These are phyloP conservation scores for Nothobranchius kuhntae DNA, from an alignment of 2,113 vertebrate species.

Conservation along the genomic window DNA sequence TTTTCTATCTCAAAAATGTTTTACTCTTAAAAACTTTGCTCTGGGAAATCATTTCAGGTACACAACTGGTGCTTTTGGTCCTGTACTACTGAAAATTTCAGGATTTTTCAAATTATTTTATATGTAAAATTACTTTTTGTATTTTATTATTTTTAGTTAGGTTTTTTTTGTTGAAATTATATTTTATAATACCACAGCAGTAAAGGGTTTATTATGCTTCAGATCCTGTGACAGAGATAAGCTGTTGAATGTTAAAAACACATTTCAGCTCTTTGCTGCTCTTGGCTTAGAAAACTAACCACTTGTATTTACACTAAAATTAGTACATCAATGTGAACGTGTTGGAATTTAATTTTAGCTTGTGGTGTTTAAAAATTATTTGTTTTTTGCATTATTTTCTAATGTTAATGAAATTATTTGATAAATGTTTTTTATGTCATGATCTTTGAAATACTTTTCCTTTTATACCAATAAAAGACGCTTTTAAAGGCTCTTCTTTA, in stretches of 20 bases:
- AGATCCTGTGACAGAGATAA: too few relatives aligned
- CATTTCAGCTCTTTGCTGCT: not conserved
- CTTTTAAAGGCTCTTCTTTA: not conserved
- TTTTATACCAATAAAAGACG: slow-evolving; percentile 52
- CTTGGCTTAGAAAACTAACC: slow-evolving; percentile 26
- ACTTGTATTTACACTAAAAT: slow-evolving; percentile 20
- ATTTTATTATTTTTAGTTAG: slow-evolving; percentile 12
- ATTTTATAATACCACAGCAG: slow-evolving; percentile 34
- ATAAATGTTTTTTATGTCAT: slow-evolving; percentile 18
- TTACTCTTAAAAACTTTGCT: slow-evolving; percentile 4
- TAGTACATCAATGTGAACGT: slow-evolving; percentile 1
- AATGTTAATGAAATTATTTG: slow-evolving; percentile 13
- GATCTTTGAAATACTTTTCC: slow-evolving; percentile 32
- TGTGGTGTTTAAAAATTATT: not conserved
- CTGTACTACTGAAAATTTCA: slow-evolving; percentile 38
- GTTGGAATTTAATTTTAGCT: slow-evolving; percentile 23
- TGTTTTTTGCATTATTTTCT: slow-evolving; percentile 22
- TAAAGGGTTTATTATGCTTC: slow-evolving; percentile 16
- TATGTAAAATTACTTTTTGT: slow-evolving; percentile 12
- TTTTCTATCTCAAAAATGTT: not conserved
- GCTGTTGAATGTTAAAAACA: too few relatives aligned
- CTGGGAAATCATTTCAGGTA: slow-evolving; percentile 19
- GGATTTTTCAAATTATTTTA: slow-evolving; percentile 1
- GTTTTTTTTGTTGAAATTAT: slow-evolving; percentile 8
- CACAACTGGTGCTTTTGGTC: slow-evolving; percentile 52